Base-by-base conservation (phyloP, 2,113 vertebrate genomes). In the Hippocampus abdominalis region DNA sequence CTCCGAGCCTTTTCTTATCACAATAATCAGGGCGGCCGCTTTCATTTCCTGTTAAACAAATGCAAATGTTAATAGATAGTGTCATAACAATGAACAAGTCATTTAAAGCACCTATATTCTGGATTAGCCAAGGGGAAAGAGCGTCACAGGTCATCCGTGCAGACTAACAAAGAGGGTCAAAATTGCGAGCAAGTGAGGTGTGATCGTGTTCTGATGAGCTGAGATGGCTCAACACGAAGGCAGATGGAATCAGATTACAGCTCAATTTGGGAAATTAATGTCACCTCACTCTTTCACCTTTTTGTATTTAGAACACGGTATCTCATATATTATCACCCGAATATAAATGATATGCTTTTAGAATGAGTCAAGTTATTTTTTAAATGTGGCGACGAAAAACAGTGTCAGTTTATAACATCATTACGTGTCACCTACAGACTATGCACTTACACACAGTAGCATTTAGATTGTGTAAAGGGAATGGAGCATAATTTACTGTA, bases 41-140 rank as follows among this genome's bases (percentile, higher is more conserved):
- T 78, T 83, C 74, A 87, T 87, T 79, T 78, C 79, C 80, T 80
- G 71, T 89, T 84, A 74, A 74, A 83, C 78, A 89, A 83, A 84
- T 76, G 84, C 76, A 76, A 73, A 64, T 83, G 73, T 79, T 87
- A 86, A 87, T 85, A 83, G 76, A 86, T 65, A 83, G 80, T 81
- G 83, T 83, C 81, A 79, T 70, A 83, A 80, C 70, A 81, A 80
- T 80, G 73, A 82, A 81, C 72, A 59, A 76, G 72, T 67, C 81
- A 82, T 86, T 85, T 70, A 68, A 63, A 75, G 71, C 25, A 69
- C 71, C 77, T 76, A 68, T 75, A 80, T 84, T 77, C 65, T 69
- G 61, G 66, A 87, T 81, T 80, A 83, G 70, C 68, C 75, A 65
- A 80, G 83, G 88, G 85, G 79, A 86, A 80, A 77, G 85, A 74